Evolutionary conservation across 2,888 invertebrate species (phyloP).

Genomic region (Uropetala carovei): DNA sequence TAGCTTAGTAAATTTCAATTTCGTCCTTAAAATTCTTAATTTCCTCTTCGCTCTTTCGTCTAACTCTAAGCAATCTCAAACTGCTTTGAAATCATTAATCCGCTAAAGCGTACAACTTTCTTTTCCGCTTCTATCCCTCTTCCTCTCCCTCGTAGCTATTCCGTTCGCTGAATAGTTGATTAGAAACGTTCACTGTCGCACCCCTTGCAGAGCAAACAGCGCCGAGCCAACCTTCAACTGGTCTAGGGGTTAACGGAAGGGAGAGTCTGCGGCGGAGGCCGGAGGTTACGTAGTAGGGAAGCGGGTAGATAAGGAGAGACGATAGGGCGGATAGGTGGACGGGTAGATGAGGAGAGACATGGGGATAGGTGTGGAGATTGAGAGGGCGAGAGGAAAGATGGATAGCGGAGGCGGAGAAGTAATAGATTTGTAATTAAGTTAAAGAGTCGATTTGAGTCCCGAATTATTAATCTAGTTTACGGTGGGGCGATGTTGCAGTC

Average conservation of each 20-base stretch:
- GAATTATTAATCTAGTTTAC: too few species aligned
- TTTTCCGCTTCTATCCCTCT: neutral
- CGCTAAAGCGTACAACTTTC: too few species aligned
- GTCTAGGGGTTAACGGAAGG: neutral
- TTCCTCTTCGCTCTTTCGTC: neutral
- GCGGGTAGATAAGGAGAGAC: neutral
- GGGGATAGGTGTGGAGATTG: neutral
- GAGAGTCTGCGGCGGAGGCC: neutral
- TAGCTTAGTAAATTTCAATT: too few species aligned
- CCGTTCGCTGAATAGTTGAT: slow-evolving; percentile 36
- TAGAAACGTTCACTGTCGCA: neutral
- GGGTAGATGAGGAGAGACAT: neutral
- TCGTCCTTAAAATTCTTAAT: neutral
- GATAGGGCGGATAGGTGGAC: neutral
- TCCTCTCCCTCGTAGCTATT: neutral
- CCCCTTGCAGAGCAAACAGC: neutral
- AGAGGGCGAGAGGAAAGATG: neutral
- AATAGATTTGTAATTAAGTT: neutral
- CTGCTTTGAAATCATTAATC: slow-evolving; percentile 16
- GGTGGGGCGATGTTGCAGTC: too few species aligned
- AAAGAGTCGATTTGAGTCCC: neutral
- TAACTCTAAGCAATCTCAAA: neutral
- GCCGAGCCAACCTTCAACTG: neutral
- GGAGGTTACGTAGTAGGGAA: neutral
- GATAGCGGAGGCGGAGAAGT: neutral